Evolutionary conservation across 2,888 invertebrate species (phyloP), one percentile per base, ranked within the genome.

Genomic region (Dione juno): DNA sequence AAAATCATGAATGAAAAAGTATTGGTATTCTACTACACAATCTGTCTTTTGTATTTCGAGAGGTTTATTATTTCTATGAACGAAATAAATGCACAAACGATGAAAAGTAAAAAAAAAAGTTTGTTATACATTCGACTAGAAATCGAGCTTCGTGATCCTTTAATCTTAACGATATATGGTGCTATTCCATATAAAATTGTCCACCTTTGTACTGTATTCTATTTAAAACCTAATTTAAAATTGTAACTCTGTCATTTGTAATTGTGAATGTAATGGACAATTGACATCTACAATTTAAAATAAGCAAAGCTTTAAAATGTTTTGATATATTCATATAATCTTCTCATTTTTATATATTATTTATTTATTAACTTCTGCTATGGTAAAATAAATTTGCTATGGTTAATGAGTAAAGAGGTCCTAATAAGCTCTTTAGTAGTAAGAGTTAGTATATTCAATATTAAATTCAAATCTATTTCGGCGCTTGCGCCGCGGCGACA

Each of bases 391-490:
- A n/a, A n/a, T n/a, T n/a, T n/a, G n/a, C n/a, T n/a, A n/a, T n/a
- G n/a, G n/a, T n/a, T n/a, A n/a, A n/a, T 5, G 28, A 28, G 14
- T 14, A 53, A 28, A 28, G 35, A 37, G n/a, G 3, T 61, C 16
- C 8, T 45, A n/a, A 41, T 43, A 43, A 61, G 10, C 28, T 2
- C 11, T 21, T 43, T 21, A 53, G n/a, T n/a, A n/a, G n/a, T 21
- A 10, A 14, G 9, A n/a, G 13, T 21, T 16, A 66, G 21, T 54
- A n/a, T 45, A 43, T 66, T 53, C 63, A 48, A 28, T 57, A 54
- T 53, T 50, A 28, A 66, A 82, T 84, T 81, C 80, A 83, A 87
- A 84, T 92, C 91, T 91, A 92, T 91, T 92, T 92, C 82, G 88
- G 90, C 86, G 77, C 82, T 82, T 80, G 80, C 84, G 88, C 85